Evolutionary conservation across 2,888 invertebrate species (phyloP).

Genomic region (Sicus ferrugineus): DNA sequence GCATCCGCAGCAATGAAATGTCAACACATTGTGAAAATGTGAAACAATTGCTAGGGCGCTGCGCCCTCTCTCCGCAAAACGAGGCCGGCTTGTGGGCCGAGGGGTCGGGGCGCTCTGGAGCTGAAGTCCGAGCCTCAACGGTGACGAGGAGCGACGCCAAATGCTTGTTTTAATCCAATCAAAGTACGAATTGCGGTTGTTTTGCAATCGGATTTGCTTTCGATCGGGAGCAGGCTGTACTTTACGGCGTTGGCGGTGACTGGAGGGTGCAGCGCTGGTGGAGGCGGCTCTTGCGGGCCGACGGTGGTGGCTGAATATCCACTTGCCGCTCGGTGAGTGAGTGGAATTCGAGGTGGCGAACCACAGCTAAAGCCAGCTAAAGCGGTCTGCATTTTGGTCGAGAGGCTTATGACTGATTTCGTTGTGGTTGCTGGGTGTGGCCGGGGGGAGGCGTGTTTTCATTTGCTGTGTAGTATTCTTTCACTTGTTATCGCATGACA

Average conservation of each 20-base stretch:
- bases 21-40: constrained; percentile 45
- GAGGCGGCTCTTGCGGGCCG: neutral
- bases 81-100: neutral
- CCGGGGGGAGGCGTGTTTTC: too few relatives aligned
- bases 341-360: constrained; percentile 22
- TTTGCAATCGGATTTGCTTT: constrained; percentile 39
- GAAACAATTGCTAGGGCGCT: constrained; percentile 33
- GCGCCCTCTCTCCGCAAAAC: neutral
- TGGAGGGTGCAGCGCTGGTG: neutral
- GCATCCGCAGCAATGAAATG: constrained; percentile 39
- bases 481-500: too few relatives aligned
- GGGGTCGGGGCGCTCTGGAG: neutral
- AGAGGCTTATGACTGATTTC: neutral
- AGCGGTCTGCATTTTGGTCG: constrained; percentile 8
- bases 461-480: too few relatives aligned
- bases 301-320: constrained; percentile 23
- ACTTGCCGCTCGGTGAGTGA: constrained; percentile 22
- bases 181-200: constrained; percentile 55
- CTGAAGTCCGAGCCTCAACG: constrained; percentile 3
- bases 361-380: constrained; percentile 20
- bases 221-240: constrained; percentile 33
- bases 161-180: constrained; percentile 59
- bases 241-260: constrained; percentile 34
- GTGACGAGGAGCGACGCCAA: constrained; percentile 45
- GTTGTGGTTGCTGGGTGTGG: constrained; percentile 6